These are phyloP conservation scores for Scrobipalpa atriplicella DNA, from an alignment of 2,888 invertebrate genomes.

Conservation along the genomic window DNA sequence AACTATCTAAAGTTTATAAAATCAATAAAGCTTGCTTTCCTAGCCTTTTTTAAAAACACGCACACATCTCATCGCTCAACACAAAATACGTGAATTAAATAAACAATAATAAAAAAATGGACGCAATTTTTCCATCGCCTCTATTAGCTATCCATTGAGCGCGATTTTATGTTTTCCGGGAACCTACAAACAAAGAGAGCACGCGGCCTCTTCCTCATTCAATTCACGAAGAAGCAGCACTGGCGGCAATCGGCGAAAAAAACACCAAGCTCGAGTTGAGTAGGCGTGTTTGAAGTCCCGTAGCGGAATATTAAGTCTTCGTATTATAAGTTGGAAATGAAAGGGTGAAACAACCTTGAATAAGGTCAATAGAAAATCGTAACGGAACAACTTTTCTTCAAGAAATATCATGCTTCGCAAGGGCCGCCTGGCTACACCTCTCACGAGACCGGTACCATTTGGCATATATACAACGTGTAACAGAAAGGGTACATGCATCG, in stretches of 20 bases:
- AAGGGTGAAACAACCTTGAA: too few species aligned
- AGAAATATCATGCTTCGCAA: too few species aligned
- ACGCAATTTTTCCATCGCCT: background rate
- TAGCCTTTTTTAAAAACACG: too few species aligned
- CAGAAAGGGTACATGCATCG: too few species aligned
- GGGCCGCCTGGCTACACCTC: too few species aligned
- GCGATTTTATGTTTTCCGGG: background rate
- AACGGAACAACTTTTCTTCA: too few species aligned
- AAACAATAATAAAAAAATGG: constrained; percentile 7
- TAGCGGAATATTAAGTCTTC: background rate
- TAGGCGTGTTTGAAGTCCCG: background rate
- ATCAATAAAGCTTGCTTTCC: too few species aligned
- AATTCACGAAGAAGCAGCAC: constrained; percentile 54
- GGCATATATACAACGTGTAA: too few species aligned
- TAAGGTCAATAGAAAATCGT: too few species aligned
- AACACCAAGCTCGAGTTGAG: background rate
- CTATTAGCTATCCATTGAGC: constrained; percentile 12
- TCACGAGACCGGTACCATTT: too few species aligned
- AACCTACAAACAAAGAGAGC: constrained; percentile 49
- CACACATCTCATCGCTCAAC: background rate
- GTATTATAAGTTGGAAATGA: background rate
- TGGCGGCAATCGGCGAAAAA: constrained; percentile 37
- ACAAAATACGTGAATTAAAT: constrained; percentile 9
- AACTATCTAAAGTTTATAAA: too few species aligned
- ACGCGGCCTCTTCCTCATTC: constrained; percentile 56